Evolutionary conservation across 2,797 vertebrate genomes (phyloP).

Genomic region (Poeciliopsis presidionis): DNA sequence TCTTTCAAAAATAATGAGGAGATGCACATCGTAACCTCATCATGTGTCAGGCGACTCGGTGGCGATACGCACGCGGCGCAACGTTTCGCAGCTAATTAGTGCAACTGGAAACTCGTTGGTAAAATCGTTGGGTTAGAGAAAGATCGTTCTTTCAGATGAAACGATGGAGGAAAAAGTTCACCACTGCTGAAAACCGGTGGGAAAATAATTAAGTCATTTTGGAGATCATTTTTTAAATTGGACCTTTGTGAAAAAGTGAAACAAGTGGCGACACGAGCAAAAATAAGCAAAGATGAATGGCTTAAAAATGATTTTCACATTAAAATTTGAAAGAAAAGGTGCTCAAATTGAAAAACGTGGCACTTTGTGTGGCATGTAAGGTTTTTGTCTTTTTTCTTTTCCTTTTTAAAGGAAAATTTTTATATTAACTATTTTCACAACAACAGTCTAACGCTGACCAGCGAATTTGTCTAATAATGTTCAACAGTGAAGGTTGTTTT

Average conservation of each 20-base stretch:
- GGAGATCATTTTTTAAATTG: background rate
- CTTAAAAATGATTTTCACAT: background rate
- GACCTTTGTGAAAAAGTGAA: background rate
- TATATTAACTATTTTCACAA: no score
- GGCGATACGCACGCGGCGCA: background rate
- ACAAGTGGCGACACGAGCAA: background rate
- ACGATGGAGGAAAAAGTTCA: background rate
- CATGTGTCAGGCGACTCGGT: background rate
- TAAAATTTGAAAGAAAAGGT: background rate
- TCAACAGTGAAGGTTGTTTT: no score
- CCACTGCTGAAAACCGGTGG: background rate
- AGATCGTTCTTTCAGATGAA: background rate
- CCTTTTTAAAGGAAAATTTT: no score
- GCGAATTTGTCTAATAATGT: no score
- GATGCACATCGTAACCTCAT: slow-evolving; percentile 1
- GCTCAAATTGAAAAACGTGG: no score
- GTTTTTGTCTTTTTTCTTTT: no score
- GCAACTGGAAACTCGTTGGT: background rate
- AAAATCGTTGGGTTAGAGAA: background rate
- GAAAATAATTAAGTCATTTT: background rate
- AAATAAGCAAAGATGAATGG: background rate
- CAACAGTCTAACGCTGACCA: no score
- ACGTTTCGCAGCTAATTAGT: background rate
- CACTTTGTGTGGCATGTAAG: no score
- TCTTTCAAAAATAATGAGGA: slow-evolving; percentile 9